Evolutionary conservation across 1,140 invertebrate genomes (phyloP), one percentile per base, ranked within the genome.

Genomic region (Platorchestia sp.): DNA sequence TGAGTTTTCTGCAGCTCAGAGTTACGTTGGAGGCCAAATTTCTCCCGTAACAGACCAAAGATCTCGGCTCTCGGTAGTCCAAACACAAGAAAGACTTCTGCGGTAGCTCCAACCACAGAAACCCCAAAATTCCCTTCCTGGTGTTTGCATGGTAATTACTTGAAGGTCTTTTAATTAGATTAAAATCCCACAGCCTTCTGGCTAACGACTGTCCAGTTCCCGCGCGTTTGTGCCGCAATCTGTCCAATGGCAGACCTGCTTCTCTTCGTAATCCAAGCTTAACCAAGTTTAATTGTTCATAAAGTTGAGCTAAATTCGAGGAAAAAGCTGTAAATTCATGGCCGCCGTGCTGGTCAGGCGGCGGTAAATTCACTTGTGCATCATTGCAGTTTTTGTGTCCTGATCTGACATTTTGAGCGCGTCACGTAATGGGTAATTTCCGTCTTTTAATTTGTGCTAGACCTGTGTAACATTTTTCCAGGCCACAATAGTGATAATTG

Each of bases 121-220:
- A 36, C 59, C 59, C 14, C 59, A 75, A 36, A 41, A 44, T 90
- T 90, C 87, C 42, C 87, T 90, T 90, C 87, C 87, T 90, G 44
- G 44, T 90, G 87, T 45, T 90, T 90, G 87, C 41, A 90, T 90
- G 44, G 44, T 90, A 42, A 90, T 90, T 90, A 44, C 87, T 42
- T 90, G 87, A 90, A 90, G 87, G 87, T 90, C 87, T 90, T 90
- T 90, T 90, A 43, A 90, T 90, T 90, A 90, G 3, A 27, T 90
- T 90, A 90, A 90, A 90, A 90, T 41, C 87, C 36, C 10, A 36
- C 42, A 41, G 41, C 87, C 87, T 90, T 45, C 87, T 75, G 14
- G 59, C 59, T 75, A 75, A 75, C 59, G 59, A 75, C 59, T 36
- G 59, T 75, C 59, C 59, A 75, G 59, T 36, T 75, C 59, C 59